phyloP scores from a whole-genome alignment of 2,888 invertebrate species.

The Chydorus sphaericus region DNA sequence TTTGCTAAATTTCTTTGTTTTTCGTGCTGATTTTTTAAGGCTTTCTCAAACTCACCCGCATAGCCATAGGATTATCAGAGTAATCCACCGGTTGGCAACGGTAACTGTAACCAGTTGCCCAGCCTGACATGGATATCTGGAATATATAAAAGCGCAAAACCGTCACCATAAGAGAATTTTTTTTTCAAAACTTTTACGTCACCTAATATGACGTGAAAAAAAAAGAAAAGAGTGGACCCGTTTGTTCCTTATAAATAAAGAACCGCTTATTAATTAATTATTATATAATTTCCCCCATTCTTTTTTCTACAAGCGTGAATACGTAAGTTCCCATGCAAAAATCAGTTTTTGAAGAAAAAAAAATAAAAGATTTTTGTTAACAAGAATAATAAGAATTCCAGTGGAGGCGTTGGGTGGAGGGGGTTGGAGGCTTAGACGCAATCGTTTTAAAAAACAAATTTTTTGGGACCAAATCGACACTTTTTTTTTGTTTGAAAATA shows the following conservation, averaged over 20 bases:
- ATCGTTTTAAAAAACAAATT: background rate
- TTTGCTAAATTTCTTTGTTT: no score
- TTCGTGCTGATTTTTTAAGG: no score
- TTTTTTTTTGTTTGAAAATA: background rate
- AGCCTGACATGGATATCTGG: slow-evolving; percentile 80
- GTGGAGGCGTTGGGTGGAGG: background rate
- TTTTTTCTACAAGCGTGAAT: background rate
- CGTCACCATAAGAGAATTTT: background rate
- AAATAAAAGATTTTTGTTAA: background rate
- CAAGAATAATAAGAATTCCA: slow-evolving; percentile 1
- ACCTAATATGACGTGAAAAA: background rate
- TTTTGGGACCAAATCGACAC: background rate
- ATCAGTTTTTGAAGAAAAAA: background rate
- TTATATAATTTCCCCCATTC: background rate
- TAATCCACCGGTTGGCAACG: slow-evolving; percentile 95
- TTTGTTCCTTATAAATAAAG: no score
- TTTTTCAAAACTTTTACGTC: background rate
- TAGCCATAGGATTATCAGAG: slow-evolving; percentile 74
- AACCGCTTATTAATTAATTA: no score
- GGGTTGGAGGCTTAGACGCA: background rate
- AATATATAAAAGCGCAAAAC: slow-evolving; percentile 27
- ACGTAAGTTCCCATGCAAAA: background rate
- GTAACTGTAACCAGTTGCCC: slow-evolving; percentile 89
- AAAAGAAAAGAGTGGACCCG: slow-evolving; percentile 2
- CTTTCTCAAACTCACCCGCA: slow-evolving; percentile 84